Conservation (phyloP, 2,113 vertebrate genomes). For the Irena cyanogastra region DNA sequence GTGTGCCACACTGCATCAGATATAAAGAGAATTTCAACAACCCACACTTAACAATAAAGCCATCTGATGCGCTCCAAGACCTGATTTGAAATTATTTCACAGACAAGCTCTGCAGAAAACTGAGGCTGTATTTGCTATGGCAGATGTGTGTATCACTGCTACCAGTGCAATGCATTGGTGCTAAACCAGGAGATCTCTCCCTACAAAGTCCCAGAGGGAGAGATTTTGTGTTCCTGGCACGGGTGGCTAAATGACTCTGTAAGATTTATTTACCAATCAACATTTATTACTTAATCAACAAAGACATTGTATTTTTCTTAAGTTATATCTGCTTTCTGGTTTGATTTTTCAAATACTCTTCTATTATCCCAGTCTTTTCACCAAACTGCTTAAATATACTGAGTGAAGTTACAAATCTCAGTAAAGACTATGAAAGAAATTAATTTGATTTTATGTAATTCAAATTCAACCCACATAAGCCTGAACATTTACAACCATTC, state of each 20-base stretch:
- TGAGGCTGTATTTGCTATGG: background rate
- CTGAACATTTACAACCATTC: background rate
- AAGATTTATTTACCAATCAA: background rate
- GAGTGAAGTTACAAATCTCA: background rate
- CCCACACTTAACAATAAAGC: background rate
- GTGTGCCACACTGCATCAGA: background rate
- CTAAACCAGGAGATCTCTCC: background rate
- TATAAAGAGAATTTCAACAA: background rate
- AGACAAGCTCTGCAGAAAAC: background rate
- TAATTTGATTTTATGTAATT: slow-evolving; percentile 17
- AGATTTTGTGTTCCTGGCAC: background rate
- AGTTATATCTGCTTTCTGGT: background rate
- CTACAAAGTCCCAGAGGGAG: background rate
- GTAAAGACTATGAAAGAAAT: background rate
- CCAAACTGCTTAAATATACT: background rate
- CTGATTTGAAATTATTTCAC: background rate
- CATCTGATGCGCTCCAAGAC: fast-evolving
- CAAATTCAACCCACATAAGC: background rate
- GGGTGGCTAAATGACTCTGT: background rate
- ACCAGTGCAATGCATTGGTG: background rate
- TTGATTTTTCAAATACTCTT: background rate
- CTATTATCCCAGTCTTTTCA: background rate
- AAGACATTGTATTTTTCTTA: background rate
- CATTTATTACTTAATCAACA: background rate
- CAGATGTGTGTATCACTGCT: background rate